Evolutionary conservation across 2,113 vertebrate genomes (phyloP).

Genomic region (Syngnathus scovelli): DNA sequence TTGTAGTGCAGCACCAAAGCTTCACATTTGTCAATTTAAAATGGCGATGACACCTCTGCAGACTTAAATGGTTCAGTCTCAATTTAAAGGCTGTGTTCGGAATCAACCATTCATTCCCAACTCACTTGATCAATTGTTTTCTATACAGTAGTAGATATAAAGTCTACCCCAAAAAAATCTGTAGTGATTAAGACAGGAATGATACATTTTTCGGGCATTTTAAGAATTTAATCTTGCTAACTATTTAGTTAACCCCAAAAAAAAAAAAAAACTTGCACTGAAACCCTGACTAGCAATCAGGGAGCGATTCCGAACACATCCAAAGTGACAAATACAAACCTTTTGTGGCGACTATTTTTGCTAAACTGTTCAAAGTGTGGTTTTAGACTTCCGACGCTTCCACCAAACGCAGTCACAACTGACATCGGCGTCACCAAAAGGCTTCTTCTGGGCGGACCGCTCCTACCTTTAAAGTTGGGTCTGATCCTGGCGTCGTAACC

Average conservation of each 20-base stretch:
- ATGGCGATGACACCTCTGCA: neutral
- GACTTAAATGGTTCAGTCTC: neutral
- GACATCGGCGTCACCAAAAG: slow-evolving; percentile 2
- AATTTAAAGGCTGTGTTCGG: neutral
- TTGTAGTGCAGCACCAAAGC: neutral
- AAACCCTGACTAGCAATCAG: neutral
- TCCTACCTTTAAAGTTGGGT: slow-evolving; percentile 98
- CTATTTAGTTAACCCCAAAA: neutral
- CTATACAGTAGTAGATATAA: neutral
- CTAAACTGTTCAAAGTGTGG: neutral
- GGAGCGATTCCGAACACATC: neutral
- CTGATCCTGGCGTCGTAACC: slow-evolving; percentile 98
- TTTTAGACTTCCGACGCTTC: no score
- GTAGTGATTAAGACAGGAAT: no score
- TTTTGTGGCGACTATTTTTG: slow-evolving; percentile 4
- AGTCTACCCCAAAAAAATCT: neutral
- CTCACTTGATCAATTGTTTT: neutral
- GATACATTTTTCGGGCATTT: neutral
- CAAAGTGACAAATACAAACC: neutral
- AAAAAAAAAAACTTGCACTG: neutral
- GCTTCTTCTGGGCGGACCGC: slow-evolving; percentile 39
- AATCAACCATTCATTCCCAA: neutral
- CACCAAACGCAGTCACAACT: slow-evolving; percentile 18
- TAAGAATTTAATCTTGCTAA: neutral
- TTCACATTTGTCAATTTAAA: neutral